Evolutionary conservation across 2,113 vertebrate genomes (phyloP), one percentile per base, ranked within the genome.

Genomic region (Hiodon tergisus): DNA sequence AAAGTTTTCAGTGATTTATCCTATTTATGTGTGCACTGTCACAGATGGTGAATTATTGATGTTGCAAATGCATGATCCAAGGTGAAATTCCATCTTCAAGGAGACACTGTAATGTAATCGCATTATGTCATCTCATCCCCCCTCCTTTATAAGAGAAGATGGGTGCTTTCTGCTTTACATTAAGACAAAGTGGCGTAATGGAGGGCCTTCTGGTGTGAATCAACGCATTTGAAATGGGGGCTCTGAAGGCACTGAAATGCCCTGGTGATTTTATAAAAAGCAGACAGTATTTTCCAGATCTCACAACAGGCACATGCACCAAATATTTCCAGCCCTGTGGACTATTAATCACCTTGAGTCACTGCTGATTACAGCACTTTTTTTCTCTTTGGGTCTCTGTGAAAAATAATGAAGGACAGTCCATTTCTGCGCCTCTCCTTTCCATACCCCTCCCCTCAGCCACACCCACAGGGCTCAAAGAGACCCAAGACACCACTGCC

Each of bases 101-200:
- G 46, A 60, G 63, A 69, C 54, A 67, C 55, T 17, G 69, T 77
- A 65, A 73, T 69, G 70, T 77, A 71, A 77, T 73, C 14, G 7
- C 54, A 68, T 68, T 46, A 77, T 67, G 13, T 77, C 65, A 73
- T 50, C 70, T 5, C 10, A 48, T 7, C 65, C 73, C 53, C 53
- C 65, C 54, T 11, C 10, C 16, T 50, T 50, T n/a, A 10, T 13
- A 9, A 31, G 17, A 9, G 31, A 6, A 16, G 5, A 46, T 51
- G 46, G 11, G 31, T 17, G 16, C 11, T 74, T 14, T 7, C 70
- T 73, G 55, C 31, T 62, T 73, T 53, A 60, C 11, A 71, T 71
- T 71, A 8, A 66, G 6, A 9, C 50, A 13, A 8, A 13, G 6
- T 14, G 13, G 50, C 6, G 11, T 8, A n/a, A 8, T 58, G 7